phyloP scores from a whole-genome alignment of 2,113 vertebrate species.

The Ellobius talpinus region DNA sequence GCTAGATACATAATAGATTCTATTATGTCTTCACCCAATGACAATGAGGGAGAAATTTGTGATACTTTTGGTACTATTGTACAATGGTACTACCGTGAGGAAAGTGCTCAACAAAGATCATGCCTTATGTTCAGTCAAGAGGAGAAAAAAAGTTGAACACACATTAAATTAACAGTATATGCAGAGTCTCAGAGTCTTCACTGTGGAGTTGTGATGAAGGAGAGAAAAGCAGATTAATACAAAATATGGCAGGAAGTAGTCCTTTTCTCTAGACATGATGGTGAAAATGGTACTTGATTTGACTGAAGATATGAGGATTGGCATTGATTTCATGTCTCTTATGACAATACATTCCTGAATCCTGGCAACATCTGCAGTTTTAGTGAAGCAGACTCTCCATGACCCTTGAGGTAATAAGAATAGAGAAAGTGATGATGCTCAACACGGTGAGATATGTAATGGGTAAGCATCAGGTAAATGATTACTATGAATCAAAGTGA shows the following conservation, averaged over 20 bases:
- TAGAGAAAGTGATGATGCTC: slow-evolving; percentile 68
- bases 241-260: slow-evolving; percentile 57
- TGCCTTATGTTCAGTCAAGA: background rate
- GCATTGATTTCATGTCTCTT: slow-evolving; percentile 55
- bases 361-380: slow-evolving; percentile 40
- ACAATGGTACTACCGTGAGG: no score
- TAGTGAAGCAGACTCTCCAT: slow-evolving; percentile 49
- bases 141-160: slow-evolving; percentile 57
- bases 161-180: slow-evolving; percentile 71
- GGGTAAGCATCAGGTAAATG: slow-evolving; percentile 54
- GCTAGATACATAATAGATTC: slow-evolving; percentile 57
- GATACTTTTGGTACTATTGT: background rate
- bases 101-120: background rate
- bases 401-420: slow-evolving; percentile 54
- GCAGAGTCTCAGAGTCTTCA: slow-evolving; percentile 65
- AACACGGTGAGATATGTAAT: slow-evolving; percentile 70
- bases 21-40: slow-evolving; percentile 68
- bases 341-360: background rate
- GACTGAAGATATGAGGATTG: background rate
- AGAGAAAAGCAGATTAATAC: slow-evolving; percentile 63
- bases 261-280: slow-evolving; percentile 63
- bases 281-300: background rate
- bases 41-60: slow-evolving; percentile 64
- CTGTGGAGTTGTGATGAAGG: slow-evolving; percentile 63
- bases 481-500: slow-evolving; percentile 68